A percentile compares a stretch with the other conserved stretches of the same genome.
Evolutionary conservation across 2,113 vertebrate species (phyloP).

Genomic region (Pundamilia nyererei): DNA sequence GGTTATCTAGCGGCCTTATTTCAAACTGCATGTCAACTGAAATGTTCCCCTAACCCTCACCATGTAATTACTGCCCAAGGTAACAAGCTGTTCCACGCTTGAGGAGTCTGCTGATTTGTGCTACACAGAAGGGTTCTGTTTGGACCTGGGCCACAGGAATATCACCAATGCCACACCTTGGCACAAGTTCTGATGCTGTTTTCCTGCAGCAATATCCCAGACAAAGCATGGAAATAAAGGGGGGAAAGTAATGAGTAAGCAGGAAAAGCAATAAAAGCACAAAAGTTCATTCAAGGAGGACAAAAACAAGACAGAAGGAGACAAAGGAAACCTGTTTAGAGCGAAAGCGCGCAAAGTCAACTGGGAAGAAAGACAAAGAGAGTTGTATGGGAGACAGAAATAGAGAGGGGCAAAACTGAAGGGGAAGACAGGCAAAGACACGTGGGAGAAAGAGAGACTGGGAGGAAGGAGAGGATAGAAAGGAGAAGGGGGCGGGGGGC

Average conservation of each 20-base stretch:
- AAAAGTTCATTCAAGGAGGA: not conserved
- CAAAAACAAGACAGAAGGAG: not conserved
- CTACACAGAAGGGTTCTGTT: not conserved
- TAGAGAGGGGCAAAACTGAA: conserved; percentile 30
- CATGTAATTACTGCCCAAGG: conserved; percentile 14
- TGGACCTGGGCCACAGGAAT: not conserved
- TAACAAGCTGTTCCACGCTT: not conserved
- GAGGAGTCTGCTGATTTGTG: not conserved
- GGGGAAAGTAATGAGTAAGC: not conserved
- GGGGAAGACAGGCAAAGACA: conserved; percentile 1
- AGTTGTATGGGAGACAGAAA: not conserved
- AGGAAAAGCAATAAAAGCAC: not conserved
- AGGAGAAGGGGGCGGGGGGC: not conserved
- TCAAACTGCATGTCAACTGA: conserved; percentile 13
- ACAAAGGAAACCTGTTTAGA: not conserved
- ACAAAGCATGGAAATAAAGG: not conserved
- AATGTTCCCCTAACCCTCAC: not conserved
- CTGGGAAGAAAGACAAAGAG: conserved; percentile 7
- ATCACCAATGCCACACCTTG: not conserved
- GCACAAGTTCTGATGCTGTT: not conserved
- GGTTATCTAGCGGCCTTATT: not conserved
- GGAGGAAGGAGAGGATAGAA: conserved; percentile 7
- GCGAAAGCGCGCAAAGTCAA: not conserved
- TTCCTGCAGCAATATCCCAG: not conserved
- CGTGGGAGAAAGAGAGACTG: conserved; percentile 25